Base-by-base conservation (phyloP, 1,140 invertebrate species). In the Caenorhabditis inopinata region DNA sequence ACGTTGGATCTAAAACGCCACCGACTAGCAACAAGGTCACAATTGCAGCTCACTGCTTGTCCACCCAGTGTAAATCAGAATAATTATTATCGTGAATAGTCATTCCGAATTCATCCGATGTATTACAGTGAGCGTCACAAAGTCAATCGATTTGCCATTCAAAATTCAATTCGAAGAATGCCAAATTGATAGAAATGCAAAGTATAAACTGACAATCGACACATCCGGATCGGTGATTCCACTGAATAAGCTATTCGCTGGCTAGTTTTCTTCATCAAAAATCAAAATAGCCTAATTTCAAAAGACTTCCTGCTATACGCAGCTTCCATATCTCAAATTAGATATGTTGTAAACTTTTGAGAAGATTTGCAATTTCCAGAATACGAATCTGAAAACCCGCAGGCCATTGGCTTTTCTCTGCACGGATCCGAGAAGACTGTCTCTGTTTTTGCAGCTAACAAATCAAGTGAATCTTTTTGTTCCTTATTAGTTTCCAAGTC, bases 391-490 rank as follows among this genome's bases (percentile, higher is more conserved):
- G 76, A 77, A 38, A 76, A 81, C 12, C 74, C 58, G 16, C 42
- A 47, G 21, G 47, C 80, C 6, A 81, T 81, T 25, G 80, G 62
- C 12, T 77, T 81, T n/a, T 51, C 48, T 25, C 35, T 74, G n/a
- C 75, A 47, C 46, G 75, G 80, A n/a, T 45, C 80, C 2, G 80
- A 81, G 14, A 45, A 49, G 7, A 51, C 76, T 3, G 58, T 77
- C 9, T 81, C 80, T 14, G 35, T 81, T 21, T 81, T 78, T 73
- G 75, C 80, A 7, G 80, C 80, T 2, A 77, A 48, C 27, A 81
- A 81, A 45, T 78, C 80, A 27, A 81, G 80, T 81, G 11, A 35
- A 45, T 74, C 27, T n/a, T 53, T 77, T 21, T n/a, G n/a, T n/a
- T n/a, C n/a, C n/a, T n/a, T n/a, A n/a, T n/a, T n/a, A n/a, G n/a